Evolutionary conservation across 2,797 vertebrate species (phyloP).

Genomic region (Carduelis carduelis): DNA sequence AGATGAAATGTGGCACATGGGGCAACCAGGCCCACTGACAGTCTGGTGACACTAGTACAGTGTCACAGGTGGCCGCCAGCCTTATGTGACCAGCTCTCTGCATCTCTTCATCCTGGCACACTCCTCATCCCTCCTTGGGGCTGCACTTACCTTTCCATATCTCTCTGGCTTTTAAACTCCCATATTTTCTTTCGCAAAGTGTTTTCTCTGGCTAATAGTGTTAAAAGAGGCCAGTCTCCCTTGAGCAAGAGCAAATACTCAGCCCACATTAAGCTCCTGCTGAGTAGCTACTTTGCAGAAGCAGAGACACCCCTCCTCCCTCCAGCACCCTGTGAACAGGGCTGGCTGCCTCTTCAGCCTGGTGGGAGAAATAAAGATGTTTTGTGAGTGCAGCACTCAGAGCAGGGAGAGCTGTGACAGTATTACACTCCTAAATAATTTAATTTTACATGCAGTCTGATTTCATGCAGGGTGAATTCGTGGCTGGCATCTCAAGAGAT

Average conservation of each 20-base stretch:
- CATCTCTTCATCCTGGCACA: neutral
- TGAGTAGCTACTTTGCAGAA: neutral
- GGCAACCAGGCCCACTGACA: neutral
- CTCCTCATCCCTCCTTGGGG: neutral
- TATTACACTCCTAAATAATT: neutral
- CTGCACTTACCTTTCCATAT: neutral
- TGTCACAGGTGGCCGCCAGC: neutral
- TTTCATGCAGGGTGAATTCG: neutral
- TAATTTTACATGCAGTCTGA: neutral
- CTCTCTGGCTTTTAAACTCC: neutral
- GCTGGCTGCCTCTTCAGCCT: neutral
- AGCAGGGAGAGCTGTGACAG: neutral
- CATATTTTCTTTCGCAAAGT: neutral
- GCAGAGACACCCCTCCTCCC: neutral
- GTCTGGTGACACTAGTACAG: accelerated
- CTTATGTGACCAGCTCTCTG: neutral
- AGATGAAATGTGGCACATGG: neutral
- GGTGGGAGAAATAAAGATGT: neutral
- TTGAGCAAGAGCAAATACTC: neutral
- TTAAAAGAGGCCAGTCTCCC: neutral
- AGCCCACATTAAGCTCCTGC: neutral
- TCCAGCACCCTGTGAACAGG: neutral
- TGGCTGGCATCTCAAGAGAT: neutral
- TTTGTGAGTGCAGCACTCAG: neutral
- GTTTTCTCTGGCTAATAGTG: neutral